Percentiles rank a stretch among this genome's conserved stretches.
Evolutionary conservation across 2,113 vertebrate genomes (phyloP).

Genomic region (Poeciliopsis turrubarensis): DNA sequence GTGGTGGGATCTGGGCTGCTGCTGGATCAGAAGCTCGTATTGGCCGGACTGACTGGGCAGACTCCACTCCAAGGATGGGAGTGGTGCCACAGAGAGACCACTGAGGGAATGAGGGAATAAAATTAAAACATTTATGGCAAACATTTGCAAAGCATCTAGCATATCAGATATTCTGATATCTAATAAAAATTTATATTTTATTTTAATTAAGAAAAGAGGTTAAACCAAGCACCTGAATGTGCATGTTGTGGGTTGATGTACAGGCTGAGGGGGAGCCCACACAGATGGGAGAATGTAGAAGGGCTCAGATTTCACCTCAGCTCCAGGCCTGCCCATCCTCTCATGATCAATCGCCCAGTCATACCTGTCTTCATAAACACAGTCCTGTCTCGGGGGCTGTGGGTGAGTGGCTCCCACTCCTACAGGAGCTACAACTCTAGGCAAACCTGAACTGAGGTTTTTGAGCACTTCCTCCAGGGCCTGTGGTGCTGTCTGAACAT

Average conservation of each 20-base stretch:
- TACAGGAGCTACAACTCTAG: conserved; percentile 80
- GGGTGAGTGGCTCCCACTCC: conserved; percentile 80
- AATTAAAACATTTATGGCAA: background rate
- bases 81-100: conserved; percentile 83
- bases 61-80: conserved; percentile 88
- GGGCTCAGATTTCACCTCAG: conserved; percentile 74
- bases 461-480: conserved; percentile 85
- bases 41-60: conserved; percentile 83
- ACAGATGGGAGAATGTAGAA: conserved; percentile 83
- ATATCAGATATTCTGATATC: background rate
- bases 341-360: conserved; percentile 53
- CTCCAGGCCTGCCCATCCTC: conserved; percentile 30
- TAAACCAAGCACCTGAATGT: conserved; percentile 70
- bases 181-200: background rate
- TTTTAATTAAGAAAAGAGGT: background rate
- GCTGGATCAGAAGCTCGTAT: conserved; percentile 89
- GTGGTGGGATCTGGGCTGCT: conserved; percentile 93
- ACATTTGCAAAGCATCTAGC: background rate
- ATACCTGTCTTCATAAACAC: conserved; percentile 62
- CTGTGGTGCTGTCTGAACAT: conserved; percentile 46
- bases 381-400: conserved; percentile 77
- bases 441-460: conserved; percentile 75
- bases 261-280: conserved; percentile 83
- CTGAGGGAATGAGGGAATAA: conserved; percentile 3
- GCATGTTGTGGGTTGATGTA: conserved; percentile 73